These are phyloP conservation scores for Ameiurus melas DNA, from an alignment of 2,113 vertebrate species.

Conservation along the genomic window DNA sequence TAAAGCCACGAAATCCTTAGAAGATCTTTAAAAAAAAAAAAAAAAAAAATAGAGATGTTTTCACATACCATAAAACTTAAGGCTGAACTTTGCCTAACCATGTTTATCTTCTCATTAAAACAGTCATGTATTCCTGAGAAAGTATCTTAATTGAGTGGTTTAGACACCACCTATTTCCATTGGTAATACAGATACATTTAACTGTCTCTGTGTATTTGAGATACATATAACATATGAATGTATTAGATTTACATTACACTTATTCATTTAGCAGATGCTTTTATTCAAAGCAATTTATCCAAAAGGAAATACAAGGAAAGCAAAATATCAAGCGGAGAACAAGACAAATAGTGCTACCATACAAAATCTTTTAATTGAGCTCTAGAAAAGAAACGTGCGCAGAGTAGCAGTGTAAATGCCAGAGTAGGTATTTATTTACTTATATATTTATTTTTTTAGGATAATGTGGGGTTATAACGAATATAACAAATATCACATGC, in stretches of 20 bases:
- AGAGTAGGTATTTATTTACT: too few relatives aligned
- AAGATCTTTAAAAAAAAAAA: neutral
- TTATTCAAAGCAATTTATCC: too few relatives aligned
- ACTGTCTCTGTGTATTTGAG: neutral
- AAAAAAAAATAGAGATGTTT: neutral
- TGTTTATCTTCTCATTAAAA: neutral
- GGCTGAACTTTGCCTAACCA: neutral
- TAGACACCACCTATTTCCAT: neutral
- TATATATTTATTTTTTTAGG: too few relatives aligned
- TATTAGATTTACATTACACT: too few relatives aligned
- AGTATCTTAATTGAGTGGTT: neutral
- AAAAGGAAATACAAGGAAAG: too few relatives aligned
- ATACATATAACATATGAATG: neutral
- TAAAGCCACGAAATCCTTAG: neutral
- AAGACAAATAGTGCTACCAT: too few relatives aligned
- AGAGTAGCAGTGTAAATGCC: too few relatives aligned
- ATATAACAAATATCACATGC: neutral
- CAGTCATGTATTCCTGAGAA: neutral
- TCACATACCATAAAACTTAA: neutral
- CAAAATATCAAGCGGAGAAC: too few relatives aligned
- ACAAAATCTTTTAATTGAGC: too few relatives aligned
- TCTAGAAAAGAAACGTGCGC: too few relatives aligned
- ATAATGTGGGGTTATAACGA: too few relatives aligned
- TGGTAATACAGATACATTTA: neutral
- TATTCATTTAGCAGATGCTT: too few relatives aligned